Evolutionary conservation across 2,888 invertebrate species (phyloP).

Genomic region (Caenorhabditis sp.): DNA sequence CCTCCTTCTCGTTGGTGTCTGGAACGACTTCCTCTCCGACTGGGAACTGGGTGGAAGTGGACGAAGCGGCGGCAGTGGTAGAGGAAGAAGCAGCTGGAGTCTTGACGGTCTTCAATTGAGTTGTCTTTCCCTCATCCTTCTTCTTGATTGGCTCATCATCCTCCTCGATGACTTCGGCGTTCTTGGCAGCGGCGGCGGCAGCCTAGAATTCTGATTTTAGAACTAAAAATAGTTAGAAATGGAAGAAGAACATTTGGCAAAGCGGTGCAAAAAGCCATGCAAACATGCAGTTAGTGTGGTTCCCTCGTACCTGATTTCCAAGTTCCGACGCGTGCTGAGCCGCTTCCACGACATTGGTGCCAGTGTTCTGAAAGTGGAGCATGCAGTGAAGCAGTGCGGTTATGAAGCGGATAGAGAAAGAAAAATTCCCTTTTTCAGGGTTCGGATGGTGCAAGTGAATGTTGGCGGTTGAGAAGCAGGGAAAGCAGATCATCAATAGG

Average conservation of each 20-base stretch:
- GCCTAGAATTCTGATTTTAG: slow-evolving; percentile 29
- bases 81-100: slow-evolving; percentile 23
- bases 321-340: slow-evolving; percentile 50
- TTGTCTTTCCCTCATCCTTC: slow-evolving; percentile 56
- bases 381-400: slow-evolving; percentile 30
- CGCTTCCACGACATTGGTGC: slow-evolving; percentile 45
- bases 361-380: slow-evolving; percentile 56
- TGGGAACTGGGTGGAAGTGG: slow-evolving; percentile 57
- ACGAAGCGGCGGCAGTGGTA: slow-evolving; percentile 17
- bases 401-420: background rate
- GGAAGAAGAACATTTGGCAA: background rate
- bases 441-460: slow-evolving; percentile 30
- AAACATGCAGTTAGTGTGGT: background rate
- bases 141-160: slow-evolving; percentile 60
- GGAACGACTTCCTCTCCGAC: slow-evolving; percentile 66
- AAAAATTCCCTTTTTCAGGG: background rate
- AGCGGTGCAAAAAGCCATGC: background rate
- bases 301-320: slow-evolving; percentile 43
- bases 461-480: background rate
- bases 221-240: background rate
- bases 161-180: slow-evolving; percentile 70
- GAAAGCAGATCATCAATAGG: background rate
- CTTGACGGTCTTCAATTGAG: slow-evolving; percentile 37
- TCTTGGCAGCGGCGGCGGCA: slow-evolving; percentile 70
- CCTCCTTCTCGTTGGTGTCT: slow-evolving; percentile 67